Conservation (phyloP, 2,113 vertebrate species). For the Pollachius pollachius region DNA sequence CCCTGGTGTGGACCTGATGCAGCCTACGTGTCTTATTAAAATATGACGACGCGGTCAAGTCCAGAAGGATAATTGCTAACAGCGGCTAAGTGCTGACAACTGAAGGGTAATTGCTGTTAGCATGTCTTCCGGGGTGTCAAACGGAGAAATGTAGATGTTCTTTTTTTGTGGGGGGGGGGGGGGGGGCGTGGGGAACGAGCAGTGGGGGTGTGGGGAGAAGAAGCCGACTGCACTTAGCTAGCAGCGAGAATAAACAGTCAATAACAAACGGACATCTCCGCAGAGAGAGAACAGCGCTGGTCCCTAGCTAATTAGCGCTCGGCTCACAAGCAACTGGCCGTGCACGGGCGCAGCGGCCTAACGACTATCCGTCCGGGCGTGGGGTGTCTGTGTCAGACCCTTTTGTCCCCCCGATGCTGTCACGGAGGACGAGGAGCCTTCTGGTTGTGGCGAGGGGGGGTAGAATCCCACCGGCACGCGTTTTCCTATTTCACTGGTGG, state of each 20-base stretch:
- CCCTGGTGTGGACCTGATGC: constrained; percentile 16
- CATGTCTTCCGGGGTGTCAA: constrained; percentile 57
- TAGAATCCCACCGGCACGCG: background rate
- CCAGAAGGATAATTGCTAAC: constrained; percentile 56
- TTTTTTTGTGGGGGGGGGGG: constrained; percentile 14
- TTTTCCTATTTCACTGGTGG: background rate
- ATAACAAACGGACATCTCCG: constrained; percentile 54
- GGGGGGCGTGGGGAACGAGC: constrained; percentile 21
- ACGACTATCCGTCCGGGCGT: constrained; percentile 32
- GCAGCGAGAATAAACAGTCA: constrained; percentile 61
- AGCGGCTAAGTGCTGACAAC: constrained; percentile 56
- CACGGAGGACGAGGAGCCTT: constrained; percentile 15
- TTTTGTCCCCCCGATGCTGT: constrained; percentile 4
- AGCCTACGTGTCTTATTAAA: constrained; percentile 23
- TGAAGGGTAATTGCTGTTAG: constrained; percentile 59
- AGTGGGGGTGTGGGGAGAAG: constrained; percentile 19
- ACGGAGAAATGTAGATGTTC: constrained; percentile 51
- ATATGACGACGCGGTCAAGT: constrained; percentile 38
- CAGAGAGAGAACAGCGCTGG: constrained; percentile 40
- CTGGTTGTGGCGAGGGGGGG: background rate
- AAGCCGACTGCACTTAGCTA: constrained; percentile 51
- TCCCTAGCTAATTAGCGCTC: constrained; percentile 53
- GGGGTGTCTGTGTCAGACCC: constrained; percentile 13
- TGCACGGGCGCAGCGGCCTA: constrained; percentile 32
- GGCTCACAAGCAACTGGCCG: constrained; percentile 47